These are phyloP conservation scores for Typhlichthys subterraneus DNA, from an alignment of 2,797 vertebrate genomes.

Conservation along the genomic window DNA sequence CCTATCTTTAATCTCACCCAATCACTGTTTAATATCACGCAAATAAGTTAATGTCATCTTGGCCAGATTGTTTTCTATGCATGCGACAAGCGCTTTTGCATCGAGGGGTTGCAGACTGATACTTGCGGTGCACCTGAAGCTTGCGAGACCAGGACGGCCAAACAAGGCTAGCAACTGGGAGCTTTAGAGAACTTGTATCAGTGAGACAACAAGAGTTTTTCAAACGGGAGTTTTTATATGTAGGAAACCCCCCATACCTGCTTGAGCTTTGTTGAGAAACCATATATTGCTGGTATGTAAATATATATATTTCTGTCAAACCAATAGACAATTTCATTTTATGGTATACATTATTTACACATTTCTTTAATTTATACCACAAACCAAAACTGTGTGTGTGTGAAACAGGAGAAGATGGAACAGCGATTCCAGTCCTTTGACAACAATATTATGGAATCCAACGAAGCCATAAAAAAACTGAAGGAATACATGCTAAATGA, in stretches of 20 bases:
- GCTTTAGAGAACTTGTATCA: too few relatives aligned
- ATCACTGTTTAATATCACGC: too few relatives aligned
- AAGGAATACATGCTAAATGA: conserved; percentile 21
- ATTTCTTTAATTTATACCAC: not conserved
- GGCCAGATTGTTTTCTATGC: too few relatives aligned
- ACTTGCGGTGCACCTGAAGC: too few relatives aligned
- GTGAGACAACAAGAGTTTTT: too few relatives aligned
- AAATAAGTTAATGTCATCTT: too few relatives aligned
- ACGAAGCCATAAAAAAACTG: conserved; percentile 25
- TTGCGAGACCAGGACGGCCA: too few relatives aligned
- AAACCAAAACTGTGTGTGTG: conserved; percentile 4
- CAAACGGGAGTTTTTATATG: not conserved
- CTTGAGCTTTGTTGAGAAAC: not conserved
- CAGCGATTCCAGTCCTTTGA: conserved; percentile 38
- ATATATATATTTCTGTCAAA: not conserved
- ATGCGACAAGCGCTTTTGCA: too few relatives aligned
- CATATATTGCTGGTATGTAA: conserved; percentile 10
- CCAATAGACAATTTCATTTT: not conserved
- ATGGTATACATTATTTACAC: too few relatives aligned
- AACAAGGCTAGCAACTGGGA: too few relatives aligned
- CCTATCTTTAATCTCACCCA: too few relatives aligned
- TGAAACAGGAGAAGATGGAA: conserved; percentile 59
- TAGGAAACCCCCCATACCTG: not conserved
- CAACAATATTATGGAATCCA: conserved; percentile 40
- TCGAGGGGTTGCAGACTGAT: too few relatives aligned